Base-by-base conservation (phyloP, 2,113 vertebrate genomes). In the Otolemur garnettii region DNA sequence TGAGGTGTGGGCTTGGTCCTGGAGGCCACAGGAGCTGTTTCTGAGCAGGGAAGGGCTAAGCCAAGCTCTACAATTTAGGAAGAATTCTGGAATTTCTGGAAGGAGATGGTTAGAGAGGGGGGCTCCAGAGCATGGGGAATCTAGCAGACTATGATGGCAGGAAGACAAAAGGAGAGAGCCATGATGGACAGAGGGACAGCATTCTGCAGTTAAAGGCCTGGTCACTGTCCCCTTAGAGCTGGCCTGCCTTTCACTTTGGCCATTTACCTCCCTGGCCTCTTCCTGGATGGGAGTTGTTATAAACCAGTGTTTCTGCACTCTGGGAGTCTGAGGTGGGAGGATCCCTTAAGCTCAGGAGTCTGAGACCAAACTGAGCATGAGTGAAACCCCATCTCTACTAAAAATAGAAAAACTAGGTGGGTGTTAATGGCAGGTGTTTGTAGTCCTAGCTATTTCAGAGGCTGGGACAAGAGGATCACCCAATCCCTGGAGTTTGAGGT, bases 291-390 rank as follows among this genome's bases (percentile, higher is more conserved):
- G 14, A 0, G 64, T 93, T 95, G 89, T 93, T 72, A 83, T 91
- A 33, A 93, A 93, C 96, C 96, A 15, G 68, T 91, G 97, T 84
- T 96, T 96, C 84, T 50, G 45, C 45, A 50, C 45, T 50, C 45
- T 50, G 45, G 1, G 45, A 50, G 45, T 50, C 45, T 50, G 45
- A 50, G 45, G 45, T 50, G 45, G 45, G 45, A 50, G 45, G 45
- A 50, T 50, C 45, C 45, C 45, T 50, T 50, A 50, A 50, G 45
- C 45, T 50, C 45, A 50, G 45, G 45, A 50, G 45, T 50, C 9
- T 50, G 45, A 50, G 45, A 50, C 45, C 45, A 50, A 7, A 10
- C 45, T 50, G 45, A 50, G 7, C 8, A 50, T 50, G 45, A 50
- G 45, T 50, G 45, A 50, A 50, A 50, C 8, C 45, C 45, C 8